Evolutionary conservation across 2,113 vertebrate genomes (phyloP), one percentile per base, ranked within the genome.

Genomic region (Ifrita kowaldi): DNA sequence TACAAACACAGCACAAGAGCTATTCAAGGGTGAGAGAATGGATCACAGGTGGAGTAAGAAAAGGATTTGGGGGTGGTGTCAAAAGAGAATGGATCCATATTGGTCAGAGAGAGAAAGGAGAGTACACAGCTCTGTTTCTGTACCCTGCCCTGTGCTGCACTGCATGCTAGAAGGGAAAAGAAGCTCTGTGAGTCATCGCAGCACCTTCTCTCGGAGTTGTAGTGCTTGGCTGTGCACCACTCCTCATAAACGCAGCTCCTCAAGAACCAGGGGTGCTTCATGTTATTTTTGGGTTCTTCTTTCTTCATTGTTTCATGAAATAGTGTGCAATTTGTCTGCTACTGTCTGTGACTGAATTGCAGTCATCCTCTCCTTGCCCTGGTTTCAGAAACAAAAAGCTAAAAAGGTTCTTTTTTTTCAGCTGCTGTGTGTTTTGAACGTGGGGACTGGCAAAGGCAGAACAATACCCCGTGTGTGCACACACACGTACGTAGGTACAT

Each of bases 401-500:
- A 63, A 67, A 79, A 70, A 33, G 24, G 6, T 8, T n/a, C 5
- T 44, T 65, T 76, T 90, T 62, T 82, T 85, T 26, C 30, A 65
- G 28, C 46, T 87, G 33, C 35, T 53, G 30, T 63, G 56, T 52
- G 26, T 57, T 79, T 68, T 67, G 65, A 55, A 26, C 0, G 0
- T 6, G 27, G 32, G 60, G 50, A 35, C 33, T 42, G 57, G 47
- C 62, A 49, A 79, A 90, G 79, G 30, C 44, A 80, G 53, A 71
- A 35, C 53, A 83, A 46, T n/a, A 22, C n/a, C 16, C 21, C 17
- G 6, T 35, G 47, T 70, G 26, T 49, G 13, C 44, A 30, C 32
- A 15, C 33, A 26, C 6, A 1, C 2, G 4, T 30, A 11, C 1
- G 0, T 41, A 3, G 10, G 42, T 65, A 5, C n/a, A 16, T 32